These are phyloP conservation scores for Channa striata DNA, from an alignment of 2,797 vertebrate species.

Conservation along the genomic window DNA sequence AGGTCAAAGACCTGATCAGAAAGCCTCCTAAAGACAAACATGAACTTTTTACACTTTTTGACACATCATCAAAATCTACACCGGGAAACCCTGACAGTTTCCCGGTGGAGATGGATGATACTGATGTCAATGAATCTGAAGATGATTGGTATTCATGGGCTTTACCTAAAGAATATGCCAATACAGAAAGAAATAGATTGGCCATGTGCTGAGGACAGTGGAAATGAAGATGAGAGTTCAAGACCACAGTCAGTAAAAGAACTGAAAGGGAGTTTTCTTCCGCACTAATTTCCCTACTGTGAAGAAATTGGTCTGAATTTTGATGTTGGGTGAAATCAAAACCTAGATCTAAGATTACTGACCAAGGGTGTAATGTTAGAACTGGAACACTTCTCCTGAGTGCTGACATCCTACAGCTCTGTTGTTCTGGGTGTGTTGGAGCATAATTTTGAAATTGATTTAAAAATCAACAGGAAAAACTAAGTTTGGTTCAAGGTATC, in stretches of 20 bases:
- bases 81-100: not conserved
- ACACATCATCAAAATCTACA: not conserved
- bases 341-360: slow-evolving; percentile 31
- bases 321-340: slow-evolving; percentile 28
- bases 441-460: slow-evolving; percentile 47
- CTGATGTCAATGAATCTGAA: not conserved
- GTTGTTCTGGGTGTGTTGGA: slow-evolving; percentile 34
- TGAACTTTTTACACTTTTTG: slow-evolving; percentile 38
- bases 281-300: slow-evolving; percentile 24
- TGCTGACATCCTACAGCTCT: slow-evolving; percentile 16
- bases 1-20: slow-evolving; percentile 25
- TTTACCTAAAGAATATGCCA: not conserved
- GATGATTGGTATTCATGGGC: not conserved
- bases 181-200: not conserved
- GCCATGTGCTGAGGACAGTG: slow-evolving; percentile 2
- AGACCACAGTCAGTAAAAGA: slow-evolving; percentile 1
- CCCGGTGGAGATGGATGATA: slow-evolving; percentile 13
- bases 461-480: slow-evolving; percentile 10
- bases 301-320: slow-evolving; percentile 42
- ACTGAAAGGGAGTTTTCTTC: slow-evolving; percentile 4
- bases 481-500: not conserved
- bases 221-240: slow-evolving; percentile 5
- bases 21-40: slow-evolving; percentile 14
- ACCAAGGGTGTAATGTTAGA: slow-evolving; percentile 42
- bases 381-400: slow-evolving; percentile 17